Base-by-base conservation (phyloP, 2,888 invertebrate genomes). In the Matsumyia berberina region DNA sequence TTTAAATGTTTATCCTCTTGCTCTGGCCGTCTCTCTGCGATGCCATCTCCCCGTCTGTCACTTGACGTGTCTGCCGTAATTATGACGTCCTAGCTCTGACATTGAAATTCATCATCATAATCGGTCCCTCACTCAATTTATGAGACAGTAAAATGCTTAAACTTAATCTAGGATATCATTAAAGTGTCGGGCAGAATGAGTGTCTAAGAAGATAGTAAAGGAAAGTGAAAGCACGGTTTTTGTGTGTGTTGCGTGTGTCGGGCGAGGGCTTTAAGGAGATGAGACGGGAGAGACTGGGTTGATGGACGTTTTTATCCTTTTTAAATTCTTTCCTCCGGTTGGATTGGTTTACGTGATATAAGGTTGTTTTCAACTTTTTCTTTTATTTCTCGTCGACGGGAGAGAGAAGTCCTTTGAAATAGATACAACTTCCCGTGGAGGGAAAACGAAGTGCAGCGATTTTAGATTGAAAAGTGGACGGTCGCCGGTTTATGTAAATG, bases 21-120 rank as follows among this genome's bases (percentile, higher is more conserved):
- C 44, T 17, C 44, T 11, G 1, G 24, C 60, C 46, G 19, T 12
- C 4, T n/a, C 8, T 24, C 55, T 33, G n/a, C n/a, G n/a, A n/a
- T 60, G 12, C 9, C 19, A 8, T 35, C 39, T 49, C 53, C 46
- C 31, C n/a, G n/a, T n/a, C 58, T 77, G 77, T 83, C 82, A 82
- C 66, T 69, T 67, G 39, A 69, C 53, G 55, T 74, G 74, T 62
- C 74, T 55, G 66, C 19, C 66, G 72, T 78, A 83, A 83, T 83
- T 83, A 67, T 60, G 31, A 72, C 51, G 66, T 78, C 70, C 58
- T 24, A 55, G 51, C 31, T 33, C 55, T 55, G 72, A 67, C 78
- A 67, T 53, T 66, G 51, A 82, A 82, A 72, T 66, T 77, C 64
- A 72, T 83, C 78, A 77, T 72, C 77, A 72, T 78, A 70, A 78